These are phyloP conservation scores for Lagocephalus sceleratus DNA, from an alignment of 2,797 vertebrate species.

Conservation along the genomic window DNA sequence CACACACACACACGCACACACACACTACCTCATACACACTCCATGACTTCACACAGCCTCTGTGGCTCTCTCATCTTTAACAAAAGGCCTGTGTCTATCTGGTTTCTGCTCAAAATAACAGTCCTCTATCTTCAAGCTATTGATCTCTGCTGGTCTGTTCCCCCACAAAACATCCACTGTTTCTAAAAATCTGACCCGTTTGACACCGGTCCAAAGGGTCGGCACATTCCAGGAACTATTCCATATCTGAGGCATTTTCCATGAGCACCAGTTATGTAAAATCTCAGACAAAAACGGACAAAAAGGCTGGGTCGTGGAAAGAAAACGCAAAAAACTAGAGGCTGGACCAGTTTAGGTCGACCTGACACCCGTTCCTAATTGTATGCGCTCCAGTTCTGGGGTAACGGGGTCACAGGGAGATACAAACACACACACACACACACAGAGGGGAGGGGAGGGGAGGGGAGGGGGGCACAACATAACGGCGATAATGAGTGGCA, in stretches of 20 bases:
- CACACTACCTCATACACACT: constrained; percentile 14
- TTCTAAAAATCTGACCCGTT: constrained; percentile 38
- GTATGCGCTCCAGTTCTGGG: constrained; percentile 55
- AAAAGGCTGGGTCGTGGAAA: too few species aligned
- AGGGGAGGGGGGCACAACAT: constrained; percentile 39
- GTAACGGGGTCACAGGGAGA: constrained; percentile 52
- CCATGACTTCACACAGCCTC: constrained; percentile 25
- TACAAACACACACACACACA: constrained; percentile 42
- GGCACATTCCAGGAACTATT: constrained; percentile 41
- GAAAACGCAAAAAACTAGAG: constrained; percentile 32
- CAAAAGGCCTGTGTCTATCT: constrained; percentile 58
- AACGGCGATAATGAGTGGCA: constrained; percentile 64
- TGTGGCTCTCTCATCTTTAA: constrained; percentile 29
- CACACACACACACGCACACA: constrained; percentile 2
- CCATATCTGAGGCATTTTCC: constrained; percentile 40
- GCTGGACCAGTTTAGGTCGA: constrained; percentile 43
- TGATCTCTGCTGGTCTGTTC: constrained; percentile 46
- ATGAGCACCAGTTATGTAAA: constrained; percentile 56
- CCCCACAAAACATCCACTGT: constrained; percentile 54
- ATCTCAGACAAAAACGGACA: constrained; percentile 30
- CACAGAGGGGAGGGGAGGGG: constrained; percentile 18
- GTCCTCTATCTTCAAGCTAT: constrained; percentile 47
- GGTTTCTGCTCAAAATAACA: constrained; percentile 47
- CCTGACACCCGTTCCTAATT: constrained; percentile 58
- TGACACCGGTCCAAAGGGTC: constrained; percentile 30